Evolutionary conservation across 2,797 vertebrate species (phyloP), one percentile per base, ranked within the genome.

Genomic region (Helicolenus hilgendorfi): DNA sequence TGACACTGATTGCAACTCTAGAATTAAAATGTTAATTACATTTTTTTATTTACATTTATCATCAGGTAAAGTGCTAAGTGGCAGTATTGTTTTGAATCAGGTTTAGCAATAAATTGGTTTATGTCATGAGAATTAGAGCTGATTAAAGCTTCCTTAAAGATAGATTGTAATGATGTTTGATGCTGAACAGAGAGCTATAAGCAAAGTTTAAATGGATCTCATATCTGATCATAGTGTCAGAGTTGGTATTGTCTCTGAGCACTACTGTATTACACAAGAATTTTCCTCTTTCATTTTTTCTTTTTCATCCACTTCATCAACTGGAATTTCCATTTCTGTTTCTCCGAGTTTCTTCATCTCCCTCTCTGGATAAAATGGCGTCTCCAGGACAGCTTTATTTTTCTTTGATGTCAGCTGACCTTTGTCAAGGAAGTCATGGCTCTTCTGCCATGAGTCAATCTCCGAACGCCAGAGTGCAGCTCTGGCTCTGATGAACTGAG

Each of bases 401-500:
- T 81, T 58, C 24, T 71, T 60, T 22, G 84, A 93, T 9, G 29
- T 75, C 59, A 1, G 53, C 64, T 82, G 84, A 31, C 95, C 95
- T 53, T 89, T 1, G 11, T 2, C 1, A 27, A 97, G 84, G 5
- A 77, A 87, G 8, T 96, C 29, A 1, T 84, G 29, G 22, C 96
- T 95, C 81, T 62, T 92, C 89, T 94, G 31, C 97, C 95, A 97
- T 0, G 94, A 82, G 13, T 95, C 78, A 2, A 97, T 70, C 85
- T 97, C 91, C 6, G 95, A 95, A 26, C 53, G 11, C 97, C 96
- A 97, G 1, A 97, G 89, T 20, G n/a, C 31, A 24, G 88, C 75
- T 89, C 96, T 95, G 87, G 95, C 94, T 85, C 94, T 89, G 78
- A 97, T 93, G 64, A 96, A 86, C 80, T 94, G 74, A 3, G 97